phyloP scores from a whole-genome alignment of 2,113 vertebrate genomes.

The Fulmarus glacialis region DNA sequence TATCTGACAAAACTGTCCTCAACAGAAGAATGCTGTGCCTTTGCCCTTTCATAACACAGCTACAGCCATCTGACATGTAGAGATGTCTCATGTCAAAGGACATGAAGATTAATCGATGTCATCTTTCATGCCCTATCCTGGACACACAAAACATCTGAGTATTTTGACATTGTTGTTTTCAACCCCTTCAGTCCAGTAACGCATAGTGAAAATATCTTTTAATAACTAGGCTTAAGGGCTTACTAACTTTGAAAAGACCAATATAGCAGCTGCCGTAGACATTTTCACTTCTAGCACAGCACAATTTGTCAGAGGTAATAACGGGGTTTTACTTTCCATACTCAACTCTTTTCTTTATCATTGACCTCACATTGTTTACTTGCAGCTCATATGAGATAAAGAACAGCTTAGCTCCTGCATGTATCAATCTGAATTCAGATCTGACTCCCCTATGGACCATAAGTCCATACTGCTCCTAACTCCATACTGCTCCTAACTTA shows the following conservation, averaged over 20 bases:
- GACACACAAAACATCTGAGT: neutral
- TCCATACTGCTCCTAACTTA: neutral
- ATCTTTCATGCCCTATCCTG: neutral
- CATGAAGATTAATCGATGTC: neutral
- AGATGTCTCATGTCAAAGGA: neutral
- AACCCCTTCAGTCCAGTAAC: neutral
- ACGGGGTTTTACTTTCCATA: neutral
- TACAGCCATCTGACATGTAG: neutral
- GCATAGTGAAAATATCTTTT: neutral
- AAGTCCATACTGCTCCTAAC: neutral
- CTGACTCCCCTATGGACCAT: neutral
- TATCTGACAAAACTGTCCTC: neutral
- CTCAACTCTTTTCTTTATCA: neutral
- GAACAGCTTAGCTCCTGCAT: neutral
- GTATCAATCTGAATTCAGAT: neutral
- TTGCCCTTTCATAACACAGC: neutral
- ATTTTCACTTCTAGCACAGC: neutral
- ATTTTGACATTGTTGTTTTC: neutral
- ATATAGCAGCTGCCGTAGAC: neutral
- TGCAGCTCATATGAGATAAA: neutral
- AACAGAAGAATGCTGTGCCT: neutral
- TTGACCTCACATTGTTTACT: neutral
- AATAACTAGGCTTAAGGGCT: neutral
- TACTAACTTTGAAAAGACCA: neutral
- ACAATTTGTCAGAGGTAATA: neutral